Base-by-base conservation (phyloP, 2,113 vertebrate species). In the Cololabis saira region DNA sequence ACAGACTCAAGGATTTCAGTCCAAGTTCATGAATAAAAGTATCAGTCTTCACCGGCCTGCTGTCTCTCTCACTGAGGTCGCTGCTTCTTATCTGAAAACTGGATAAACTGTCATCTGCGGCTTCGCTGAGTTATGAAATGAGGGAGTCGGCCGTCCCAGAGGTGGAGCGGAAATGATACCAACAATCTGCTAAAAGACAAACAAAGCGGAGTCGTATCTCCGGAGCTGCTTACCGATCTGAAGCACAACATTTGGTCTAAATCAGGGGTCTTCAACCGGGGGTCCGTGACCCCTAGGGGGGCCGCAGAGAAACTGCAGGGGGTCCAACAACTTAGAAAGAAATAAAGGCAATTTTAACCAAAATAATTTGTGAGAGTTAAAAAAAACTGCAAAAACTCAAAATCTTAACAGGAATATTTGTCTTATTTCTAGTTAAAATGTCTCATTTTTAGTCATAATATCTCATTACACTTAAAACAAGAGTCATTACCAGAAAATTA, bases 101-200 rank as follows among this genome's bases (percentile, higher is more conserved):
- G 43, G 30, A 67, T 78, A 60, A n/a, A 10, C 41, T 59, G 15
- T 19, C 10, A 67, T 79, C 66, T 22, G 12, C 18, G 1, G 60
- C 62, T 65, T 24, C 0, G 15, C 30, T 67, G 52, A 58, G 43
- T 80, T 84, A 71, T 67, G 69, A 83, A 84, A 80, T 64, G 37
- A 55, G 47, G 53, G 55, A 74, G 67, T 72, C 52, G 65, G 50
- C 45, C 51, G 61, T 81, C 71, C 73, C 60, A 21, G 63, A 81
- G 72, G 76, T 76, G 61, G 67, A 66, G 51, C 49, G 62, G 52
- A 79, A 87, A 89, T 82, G 64, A 74, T 49, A 83, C 70, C 53
- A 76, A 78, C 83, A 83, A 81, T 80, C 50, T 83, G 74, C 65
- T 80, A 33, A 60, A 80, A 74, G 76, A 87, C 72, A 70, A 71